A percentile compares a stretch with the other conserved stretches of the same genome.
Evolutionary conservation across 2,113 vertebrate species (phyloP).

Genomic region (Corynorhinus townsendii): DNA sequence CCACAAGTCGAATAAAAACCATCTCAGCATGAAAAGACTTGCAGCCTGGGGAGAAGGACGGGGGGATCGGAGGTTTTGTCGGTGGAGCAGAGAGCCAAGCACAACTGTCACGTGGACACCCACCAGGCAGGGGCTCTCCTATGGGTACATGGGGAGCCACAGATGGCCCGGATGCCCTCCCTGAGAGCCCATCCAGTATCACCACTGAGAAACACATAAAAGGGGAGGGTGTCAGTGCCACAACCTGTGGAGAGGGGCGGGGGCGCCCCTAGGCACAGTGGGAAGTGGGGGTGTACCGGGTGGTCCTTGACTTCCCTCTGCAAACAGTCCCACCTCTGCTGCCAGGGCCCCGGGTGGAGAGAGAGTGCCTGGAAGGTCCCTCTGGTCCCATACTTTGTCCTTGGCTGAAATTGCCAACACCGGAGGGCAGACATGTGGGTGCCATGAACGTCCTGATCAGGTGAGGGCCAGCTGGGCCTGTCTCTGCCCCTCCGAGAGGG

Average conservation of each 20-base stretch:
- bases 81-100: not conserved
- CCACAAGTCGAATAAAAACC: not conserved
- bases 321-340: not conserved
- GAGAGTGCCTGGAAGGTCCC: not conserved
- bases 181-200: no score
- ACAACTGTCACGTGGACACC: no score
- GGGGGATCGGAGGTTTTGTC: not conserved
- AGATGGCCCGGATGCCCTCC: no score
- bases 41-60: not conserved
- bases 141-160: no score
- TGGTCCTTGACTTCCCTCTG: not conserved
- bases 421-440: not conserved
- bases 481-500: not conserved
- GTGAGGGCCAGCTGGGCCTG: not conserved
- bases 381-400: not conserved
- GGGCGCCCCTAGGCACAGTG: not conserved
- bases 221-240: no score
- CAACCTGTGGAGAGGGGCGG: fast-evolving
- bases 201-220: no score
- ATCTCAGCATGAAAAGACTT: not conserved
- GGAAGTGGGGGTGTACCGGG: fast-evolving
- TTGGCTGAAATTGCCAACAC: not conserved
- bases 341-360: not conserved
- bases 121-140: no score
- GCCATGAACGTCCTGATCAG: no score